phyloP scores from a whole-genome alignment of 2,113 vertebrate species.

The Bucco capensis region DNA sequence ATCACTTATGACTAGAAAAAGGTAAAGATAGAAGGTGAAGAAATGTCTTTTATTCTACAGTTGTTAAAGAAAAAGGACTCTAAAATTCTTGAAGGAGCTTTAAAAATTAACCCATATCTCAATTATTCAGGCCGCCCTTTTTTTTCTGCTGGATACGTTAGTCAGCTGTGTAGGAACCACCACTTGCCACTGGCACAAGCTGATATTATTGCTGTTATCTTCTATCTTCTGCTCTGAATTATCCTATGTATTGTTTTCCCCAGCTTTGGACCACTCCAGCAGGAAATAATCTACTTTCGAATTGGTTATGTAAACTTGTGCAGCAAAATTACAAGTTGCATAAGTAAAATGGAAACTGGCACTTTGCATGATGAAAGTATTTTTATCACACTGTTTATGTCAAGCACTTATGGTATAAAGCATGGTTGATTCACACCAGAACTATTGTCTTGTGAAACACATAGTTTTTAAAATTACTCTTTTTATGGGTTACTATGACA shows the following conservation, averaged over 20 bases:
- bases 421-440: neutral
- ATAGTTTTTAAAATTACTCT: neutral
- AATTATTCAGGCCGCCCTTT: rapidly evolving
- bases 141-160: neutral
- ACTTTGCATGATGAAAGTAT: neutral
- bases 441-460: neutral
- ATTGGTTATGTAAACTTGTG: neutral
- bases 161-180: neutral
- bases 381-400: conserved; percentile 12
- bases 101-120: neutral
- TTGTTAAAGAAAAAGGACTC: neutral
- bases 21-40: rapidly evolving
- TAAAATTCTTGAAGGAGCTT: neutral
- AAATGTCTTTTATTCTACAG: neutral
- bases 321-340: conserved; percentile 17
- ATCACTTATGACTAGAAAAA: neutral
- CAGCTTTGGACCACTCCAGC: neutral
- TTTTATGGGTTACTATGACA: neutral
- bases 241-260: neutral
- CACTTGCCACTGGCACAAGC: neutral
- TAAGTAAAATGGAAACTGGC: neutral
- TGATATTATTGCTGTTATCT: neutral
- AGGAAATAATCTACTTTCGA: neutral
- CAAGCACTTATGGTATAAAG: conserved; percentile 4
- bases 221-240: neutral